These are phyloP conservation scores for Stegostoma tigrinum DNA, from an alignment of 2,113 vertebrate species.

Conservation along the genomic window DNA sequence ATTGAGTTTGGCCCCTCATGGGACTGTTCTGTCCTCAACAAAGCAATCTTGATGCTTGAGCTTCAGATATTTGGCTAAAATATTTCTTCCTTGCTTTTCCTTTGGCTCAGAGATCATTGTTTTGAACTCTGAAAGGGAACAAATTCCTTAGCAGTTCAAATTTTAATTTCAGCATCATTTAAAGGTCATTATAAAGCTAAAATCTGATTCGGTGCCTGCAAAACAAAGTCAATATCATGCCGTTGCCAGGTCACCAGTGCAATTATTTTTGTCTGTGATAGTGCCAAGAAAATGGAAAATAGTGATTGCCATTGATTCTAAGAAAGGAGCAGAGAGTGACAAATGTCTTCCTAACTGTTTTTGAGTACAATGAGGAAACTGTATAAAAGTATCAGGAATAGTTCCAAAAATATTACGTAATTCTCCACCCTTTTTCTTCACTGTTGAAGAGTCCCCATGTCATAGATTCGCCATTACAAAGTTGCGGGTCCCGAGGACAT, in stretches of 20 bases:
- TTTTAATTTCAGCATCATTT: neutral
- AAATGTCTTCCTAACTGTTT: neutral
- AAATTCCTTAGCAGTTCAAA: neutral
- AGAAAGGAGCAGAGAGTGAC: neutral
- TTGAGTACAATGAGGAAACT: neutral
- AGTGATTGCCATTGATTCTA: neutral
- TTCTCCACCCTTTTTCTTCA: neutral
- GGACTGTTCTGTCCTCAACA: neutral
- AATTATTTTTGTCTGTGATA: neutral
- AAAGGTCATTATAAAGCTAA: neutral
- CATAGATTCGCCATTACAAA: neutral
- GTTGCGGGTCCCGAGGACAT: neutral
- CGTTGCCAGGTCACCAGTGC: neutral
- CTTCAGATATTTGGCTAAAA: neutral
- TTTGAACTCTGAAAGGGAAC: slow-evolving; percentile 1
- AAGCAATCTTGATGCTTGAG: neutral
- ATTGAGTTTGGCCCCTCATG: neutral
- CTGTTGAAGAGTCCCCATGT: neutral
- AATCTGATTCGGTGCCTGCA: neutral
- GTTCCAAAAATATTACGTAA: neutral
- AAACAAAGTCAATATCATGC: neutral
- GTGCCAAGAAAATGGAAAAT: neutral
- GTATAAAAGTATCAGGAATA: neutral
- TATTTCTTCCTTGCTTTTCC: neutral
- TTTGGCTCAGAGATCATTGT: neutral